Base-by-base conservation (phyloP, 2,888 invertebrate genomes). In the Germaria angustata region DNA sequence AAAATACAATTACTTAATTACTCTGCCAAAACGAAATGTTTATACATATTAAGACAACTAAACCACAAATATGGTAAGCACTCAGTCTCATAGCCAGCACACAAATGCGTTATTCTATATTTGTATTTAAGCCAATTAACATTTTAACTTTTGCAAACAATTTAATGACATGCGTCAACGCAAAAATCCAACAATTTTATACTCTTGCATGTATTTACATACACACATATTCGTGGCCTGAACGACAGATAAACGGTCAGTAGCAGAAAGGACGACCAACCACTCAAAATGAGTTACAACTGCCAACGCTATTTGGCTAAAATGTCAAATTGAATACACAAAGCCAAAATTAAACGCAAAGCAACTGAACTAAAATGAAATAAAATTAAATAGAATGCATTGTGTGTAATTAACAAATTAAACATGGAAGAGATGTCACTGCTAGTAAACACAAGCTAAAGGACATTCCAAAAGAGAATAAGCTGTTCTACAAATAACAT, bases 131-230 rank as follows among this genome's bases (percentile, higher is more conserved):
- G 59, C 79, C 79, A 82, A 82, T 82, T 82, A 82, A 39, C 82
- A 82, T 79, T 65, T 82, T 32, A 82, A 79, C 79, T 79, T 80
- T 76, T 71, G 82, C 82, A 66, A 82, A 79, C 69, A 82, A 66
- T 77, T 78, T 63, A 81, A 81, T 82, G 82, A 53, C 73, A 82
- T 82, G 82, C 82, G 79, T 82, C 79, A 82, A 82, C 75, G 75
- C 82, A 77, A 73, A 39, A 39, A 34, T 34, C 53, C 53, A 73
- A 73, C 44, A 55, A 44, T 46, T 20, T 6, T 5, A 6, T 28
- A 46, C 57, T 15, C 13, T 44, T 20, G 9, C 28, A 28, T 5
- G 3, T 3, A 28, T 5, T 28, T 28, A 28, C 28, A 3, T 6
- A 28, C 28, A n/a, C n/a, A n/a, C n/a, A n/a, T n/a, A n/a, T 39